Base-by-base conservation (phyloP, 2,797 vertebrate species). In the Danionella dracula region DNA sequence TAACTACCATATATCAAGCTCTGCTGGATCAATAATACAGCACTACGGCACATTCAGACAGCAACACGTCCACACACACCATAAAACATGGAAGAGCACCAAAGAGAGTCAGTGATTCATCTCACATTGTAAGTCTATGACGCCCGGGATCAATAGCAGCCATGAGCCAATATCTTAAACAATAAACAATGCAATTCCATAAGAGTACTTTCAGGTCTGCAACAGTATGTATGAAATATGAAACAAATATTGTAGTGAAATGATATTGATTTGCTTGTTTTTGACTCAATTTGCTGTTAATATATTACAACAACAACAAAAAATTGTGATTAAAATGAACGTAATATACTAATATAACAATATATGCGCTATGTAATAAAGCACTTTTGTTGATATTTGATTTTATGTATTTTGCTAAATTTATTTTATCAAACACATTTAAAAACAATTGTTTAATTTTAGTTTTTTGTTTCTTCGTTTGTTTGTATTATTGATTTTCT, bases 1-100 rank as follows among this genome's bases (percentile, higher is more conserved):
- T 71, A 75, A 72, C 70, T 63, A 44, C 70, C 40, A 40, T 72
- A 77, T 61, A 77, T 77, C 59, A 68, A 50, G 16, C 42, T 50
- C 51, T 46, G 35, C 38, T 45, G 44, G 53, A 70, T 74, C 69
- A 59, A 74, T 74, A 74, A 17, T 48, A 66, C 57, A 66, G 48
- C 61, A 54, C 44, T 44, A 23, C 29, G n/a, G 20, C 45, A 57
- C 75, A 74, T 66, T 66, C 45, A 23, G 61, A 66, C 46, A 57
- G 50, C 40, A 23, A 16, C 4, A 4, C 19, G 16, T 21, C 27
- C 49, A 17, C 17, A 31, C 35, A 61, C 37, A 51, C 20, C 23
- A 56, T 57, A 56, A 68, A 76, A 59, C 54, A 66, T 9, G 20
- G 31, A 35, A 67, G 15, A 31, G 41, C 38, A 32, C 58, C 16